Evolutionary conservation across 2,113 vertebrate species (phyloP), one percentile per base, ranked within the genome.

Genomic region (Malaclemys terrapin): DNA sequence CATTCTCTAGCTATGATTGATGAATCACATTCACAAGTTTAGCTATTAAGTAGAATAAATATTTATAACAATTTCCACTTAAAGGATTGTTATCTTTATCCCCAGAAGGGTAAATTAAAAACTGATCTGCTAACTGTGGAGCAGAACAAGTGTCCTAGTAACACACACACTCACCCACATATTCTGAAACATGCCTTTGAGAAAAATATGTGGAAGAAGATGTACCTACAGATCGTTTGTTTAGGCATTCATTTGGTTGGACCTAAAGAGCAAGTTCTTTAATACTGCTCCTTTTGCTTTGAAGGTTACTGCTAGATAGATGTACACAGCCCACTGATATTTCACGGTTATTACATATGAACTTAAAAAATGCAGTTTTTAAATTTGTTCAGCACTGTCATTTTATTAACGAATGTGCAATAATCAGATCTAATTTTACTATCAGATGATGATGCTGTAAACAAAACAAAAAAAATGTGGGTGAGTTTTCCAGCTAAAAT

Each of bases 1-100:
- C 98, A 98, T 98, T 98, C 97, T 97, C 95, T 75, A 96, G 95
- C 96, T 97, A 98, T 98, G 98, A 98, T 98, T 98, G 98, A 98
- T 98, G 98, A 98, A 98, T 86, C 97, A 91, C 97, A 98, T 97
- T 98, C 97, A 97, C 56, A 85, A 96, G 86, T 95, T 95, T 95
- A 96, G 97, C 97, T 98, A 97, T 98, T 98, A 98, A 96, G 95
- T 84, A 98, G 96, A 98, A 98, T 98, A 98, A 98, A 98, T 98
- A 98, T 98, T 98, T 98, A 98, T 98, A 98, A 97, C 96, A 97
- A 98, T 98, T 98, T 98, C 87, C 90, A 98, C 97, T 98, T 97
- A 97, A 96, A 97, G 80, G 95, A 98, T 96, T 98, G 95, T 97
- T 97, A 98, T 98, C 95, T 98, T 95, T 93, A 96, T 95, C 93